Conservation (phyloP, 1,140 invertebrate species). For the Notospermus geniculatus region DNA sequence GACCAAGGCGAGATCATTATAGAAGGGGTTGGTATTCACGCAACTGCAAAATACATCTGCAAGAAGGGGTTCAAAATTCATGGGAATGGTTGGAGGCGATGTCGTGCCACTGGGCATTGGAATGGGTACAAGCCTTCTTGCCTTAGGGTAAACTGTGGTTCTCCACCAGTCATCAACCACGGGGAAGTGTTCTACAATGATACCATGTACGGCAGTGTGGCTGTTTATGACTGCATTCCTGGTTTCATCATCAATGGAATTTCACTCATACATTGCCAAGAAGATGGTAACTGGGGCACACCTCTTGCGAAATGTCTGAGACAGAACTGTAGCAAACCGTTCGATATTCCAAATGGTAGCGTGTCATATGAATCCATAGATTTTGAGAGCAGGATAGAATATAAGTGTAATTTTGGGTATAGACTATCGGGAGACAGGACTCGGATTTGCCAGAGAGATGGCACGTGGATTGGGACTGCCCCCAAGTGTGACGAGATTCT, state of each 20-base stretch:
- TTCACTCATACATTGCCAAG: too few relatives aligned
- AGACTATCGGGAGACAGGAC: constrained; percentile 31
- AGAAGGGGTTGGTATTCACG: constrained; percentile 8
- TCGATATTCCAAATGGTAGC: too few relatives aligned
- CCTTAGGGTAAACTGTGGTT: constrained; percentile 46
- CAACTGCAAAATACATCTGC: constrained; percentile 32
- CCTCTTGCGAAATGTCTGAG: too few relatives aligned
- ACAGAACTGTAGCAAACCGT: too few relatives aligned
- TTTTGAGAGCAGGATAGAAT: constrained; percentile 2
- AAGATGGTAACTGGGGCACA: too few relatives aligned
- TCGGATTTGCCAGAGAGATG: constrained; percentile 13
- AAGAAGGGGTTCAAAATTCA: constrained; percentile 38
- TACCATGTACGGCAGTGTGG: constrained; percentile 20
- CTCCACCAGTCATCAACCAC: constrained; percentile 24
- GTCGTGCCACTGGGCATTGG: constrained; percentile 46
- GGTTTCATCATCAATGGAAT: neutral
- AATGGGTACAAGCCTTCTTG: constrained; percentile 65
- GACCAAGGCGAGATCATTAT: neutral
- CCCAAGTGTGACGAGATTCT: neutral
- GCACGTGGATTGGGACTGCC: neutral
- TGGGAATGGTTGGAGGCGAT: constrained; percentile 34
- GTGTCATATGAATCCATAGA: neutral
- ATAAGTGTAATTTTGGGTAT: constrained; percentile 41
- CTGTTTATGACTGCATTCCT: constrained; percentile 34
- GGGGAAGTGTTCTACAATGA: constrained; percentile 18